Conservation (phyloP, 2,888 invertebrate genomes). For the Oligia fasciuncula region DNA sequence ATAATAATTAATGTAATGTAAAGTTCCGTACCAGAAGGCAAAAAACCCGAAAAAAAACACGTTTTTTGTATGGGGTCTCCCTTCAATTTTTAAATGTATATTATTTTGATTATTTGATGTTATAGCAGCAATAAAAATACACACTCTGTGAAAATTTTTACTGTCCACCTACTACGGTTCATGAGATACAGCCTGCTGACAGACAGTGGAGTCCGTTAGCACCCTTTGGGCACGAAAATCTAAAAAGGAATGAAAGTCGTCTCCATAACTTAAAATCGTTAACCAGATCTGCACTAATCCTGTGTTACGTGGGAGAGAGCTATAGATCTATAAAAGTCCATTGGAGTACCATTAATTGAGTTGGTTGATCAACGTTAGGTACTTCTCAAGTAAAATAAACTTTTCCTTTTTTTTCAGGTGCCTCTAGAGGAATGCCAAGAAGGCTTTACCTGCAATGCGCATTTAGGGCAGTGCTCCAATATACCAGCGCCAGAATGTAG, state of each 20-base stretch:
- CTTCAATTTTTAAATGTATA: no score
- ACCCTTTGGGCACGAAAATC: no score
- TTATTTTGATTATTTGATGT: background rate
- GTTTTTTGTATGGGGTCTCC: no score
- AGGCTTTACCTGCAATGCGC: conserved; percentile 82
- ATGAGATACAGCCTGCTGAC: no score
- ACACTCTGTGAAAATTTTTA: no score
- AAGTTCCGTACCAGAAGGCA: background rate
- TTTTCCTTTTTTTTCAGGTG: conserved; percentile 71
- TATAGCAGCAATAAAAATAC: background rate
- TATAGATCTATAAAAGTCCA: background rate
- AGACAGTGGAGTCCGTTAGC: no score
- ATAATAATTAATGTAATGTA: background rate
- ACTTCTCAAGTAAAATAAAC: background rate
- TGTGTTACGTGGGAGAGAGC: background rate
- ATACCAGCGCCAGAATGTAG: conserved; percentile 83
- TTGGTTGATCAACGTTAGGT: background rate
- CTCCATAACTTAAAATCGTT: background rate
- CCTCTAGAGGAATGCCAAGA: conserved; percentile 79
- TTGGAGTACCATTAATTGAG: background rate
- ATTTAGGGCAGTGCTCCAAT: conserved; percentile 76
- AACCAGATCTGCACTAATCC: background rate
- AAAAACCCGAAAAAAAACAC: no score
- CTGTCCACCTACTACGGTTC: no score
- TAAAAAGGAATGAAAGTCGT: background rate